These are phyloP conservation scores for Apostichopus californicus DNA, from an alignment of 35 echinoderm and acorn worm species.

Conservation along the genomic window DNA sequence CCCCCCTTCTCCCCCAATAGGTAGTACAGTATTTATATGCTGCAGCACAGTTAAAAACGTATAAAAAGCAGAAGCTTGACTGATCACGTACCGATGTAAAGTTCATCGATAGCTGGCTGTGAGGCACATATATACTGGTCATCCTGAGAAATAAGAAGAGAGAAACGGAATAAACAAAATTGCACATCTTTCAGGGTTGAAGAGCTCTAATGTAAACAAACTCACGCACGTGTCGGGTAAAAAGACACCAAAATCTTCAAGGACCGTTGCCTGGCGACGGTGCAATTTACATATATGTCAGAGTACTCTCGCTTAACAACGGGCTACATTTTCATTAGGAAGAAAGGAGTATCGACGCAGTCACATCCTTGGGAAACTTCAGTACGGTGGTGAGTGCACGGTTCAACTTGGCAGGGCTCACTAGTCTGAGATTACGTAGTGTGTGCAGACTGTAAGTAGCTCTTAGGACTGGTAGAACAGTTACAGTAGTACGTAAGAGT, in stretches of 20 bases:
- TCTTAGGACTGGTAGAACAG: too few species aligned
- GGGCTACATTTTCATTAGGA: not conserved
- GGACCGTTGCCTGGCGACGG: conserved; percentile 15
- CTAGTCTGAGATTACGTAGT: too few species aligned
- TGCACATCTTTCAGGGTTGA: not conserved
- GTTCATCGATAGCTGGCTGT: not conserved
- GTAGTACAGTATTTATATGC: too few species aligned
- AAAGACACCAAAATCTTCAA: not conserved
- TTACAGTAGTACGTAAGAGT: too few species aligned
- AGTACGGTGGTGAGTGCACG: too few species aligned
- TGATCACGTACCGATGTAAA: conserved; percentile 10
- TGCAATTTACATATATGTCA: conserved; percentile 40
- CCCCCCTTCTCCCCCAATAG: too few species aligned
- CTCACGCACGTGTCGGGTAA: not conserved
- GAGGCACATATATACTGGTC: conserved; percentile 51
- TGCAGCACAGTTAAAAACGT: too few species aligned
- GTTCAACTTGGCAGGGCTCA: too few species aligned
- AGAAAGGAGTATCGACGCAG: not conserved
- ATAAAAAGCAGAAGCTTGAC: too few species aligned
- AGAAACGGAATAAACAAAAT: not conserved
- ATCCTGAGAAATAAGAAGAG: not conserved
- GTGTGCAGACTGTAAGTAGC: too few species aligned
- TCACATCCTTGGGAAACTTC: too few species aligned
- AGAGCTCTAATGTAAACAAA: conserved; percentile 27
- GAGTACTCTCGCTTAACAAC: not conserved